Base-by-base conservation (phyloP, 1,140 invertebrate species). In the Uloborus diversus region DNA sequence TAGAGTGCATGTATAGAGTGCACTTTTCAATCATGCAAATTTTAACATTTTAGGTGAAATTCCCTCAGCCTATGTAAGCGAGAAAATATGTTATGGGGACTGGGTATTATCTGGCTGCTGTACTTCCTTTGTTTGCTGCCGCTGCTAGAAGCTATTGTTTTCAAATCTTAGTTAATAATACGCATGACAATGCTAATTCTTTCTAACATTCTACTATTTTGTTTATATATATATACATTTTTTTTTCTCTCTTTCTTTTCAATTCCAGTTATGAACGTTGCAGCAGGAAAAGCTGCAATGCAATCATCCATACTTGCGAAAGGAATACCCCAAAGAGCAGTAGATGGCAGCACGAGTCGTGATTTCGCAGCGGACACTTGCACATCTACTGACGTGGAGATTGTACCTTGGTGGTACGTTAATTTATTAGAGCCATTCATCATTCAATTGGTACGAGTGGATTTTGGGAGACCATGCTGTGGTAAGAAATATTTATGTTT, bases 221-320 rank as follows among this genome's bases (percentile, higher is more conserved):
- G n/a, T n/a, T n/a, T n/a, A 42, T 42, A 42, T 7, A 42, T 42
- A 42, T 9, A 42, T 17, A 42, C 7, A 42, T 17, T 42, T 42
- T 42, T 42, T 7, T 20, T 20, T n/a, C 20, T 53, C 23, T 37
- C 0, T 17, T 7, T 25, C 33, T 37, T 47, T 30, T 37, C 5
- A 75, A n/a, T 90, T 89, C 2, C 90, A 97, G 96, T 97, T 59
- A 85, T 97, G 25, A 97, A 97, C 85, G 95, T 97, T 37, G 96
- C 95, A 1, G 94, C 94, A n/a, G 96, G 96, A 5, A 97, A 97
- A 87, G 95, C 96, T 0, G 94, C 96, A 0, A 96, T 97, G 95
- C 96, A 97, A 87, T 93, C 93, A 0, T 96, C 93, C 30, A 81
- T 83, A 3, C 94, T 93, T 0, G 91, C 94, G 14, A 91, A 92